phyloP scores from a whole-genome alignment of 1,140 invertebrate genomes.

The Eurosta solidaginis region DNA sequence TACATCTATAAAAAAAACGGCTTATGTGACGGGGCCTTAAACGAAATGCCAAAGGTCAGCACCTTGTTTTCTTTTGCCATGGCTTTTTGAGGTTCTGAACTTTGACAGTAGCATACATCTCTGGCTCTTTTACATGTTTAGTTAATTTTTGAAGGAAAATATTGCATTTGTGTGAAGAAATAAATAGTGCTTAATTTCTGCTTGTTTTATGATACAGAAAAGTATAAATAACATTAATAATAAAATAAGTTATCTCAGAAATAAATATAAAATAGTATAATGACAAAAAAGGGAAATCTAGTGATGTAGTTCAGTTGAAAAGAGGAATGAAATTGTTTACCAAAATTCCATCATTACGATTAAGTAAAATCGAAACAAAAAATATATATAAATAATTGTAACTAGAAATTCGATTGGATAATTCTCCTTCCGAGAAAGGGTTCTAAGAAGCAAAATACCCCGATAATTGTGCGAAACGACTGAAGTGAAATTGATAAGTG shows the following conservation, averaged over 20 bases:
- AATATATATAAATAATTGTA: not conserved
- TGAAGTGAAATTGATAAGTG: not conserved
- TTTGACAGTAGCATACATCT: no score
- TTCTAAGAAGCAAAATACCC: not conserved
- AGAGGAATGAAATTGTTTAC: not conserved
- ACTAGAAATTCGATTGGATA: not conserved
- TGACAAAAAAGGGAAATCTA: not conserved
- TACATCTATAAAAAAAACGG: no score
- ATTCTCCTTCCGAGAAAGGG: not conserved
- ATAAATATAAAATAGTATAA: not conserved
- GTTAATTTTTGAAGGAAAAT: no score
- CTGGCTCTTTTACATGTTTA: no score
- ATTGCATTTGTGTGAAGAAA: no score
- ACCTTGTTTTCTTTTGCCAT: no score
- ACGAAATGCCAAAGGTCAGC: no score
- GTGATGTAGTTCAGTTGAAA: not conserved
- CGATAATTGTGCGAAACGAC: not conserved
- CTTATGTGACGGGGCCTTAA: no score
- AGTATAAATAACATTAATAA: no score
- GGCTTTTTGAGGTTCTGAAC: no score
- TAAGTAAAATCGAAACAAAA: not conserved
- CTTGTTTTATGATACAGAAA: not conserved
- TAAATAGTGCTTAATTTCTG: not conserved
- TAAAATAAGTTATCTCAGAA: not conserved
- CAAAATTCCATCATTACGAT: constrained; percentile 22